Base-by-base conservation (phyloP, 23 tunicate genomes). In the Clavelina lepadiformis region DNA sequence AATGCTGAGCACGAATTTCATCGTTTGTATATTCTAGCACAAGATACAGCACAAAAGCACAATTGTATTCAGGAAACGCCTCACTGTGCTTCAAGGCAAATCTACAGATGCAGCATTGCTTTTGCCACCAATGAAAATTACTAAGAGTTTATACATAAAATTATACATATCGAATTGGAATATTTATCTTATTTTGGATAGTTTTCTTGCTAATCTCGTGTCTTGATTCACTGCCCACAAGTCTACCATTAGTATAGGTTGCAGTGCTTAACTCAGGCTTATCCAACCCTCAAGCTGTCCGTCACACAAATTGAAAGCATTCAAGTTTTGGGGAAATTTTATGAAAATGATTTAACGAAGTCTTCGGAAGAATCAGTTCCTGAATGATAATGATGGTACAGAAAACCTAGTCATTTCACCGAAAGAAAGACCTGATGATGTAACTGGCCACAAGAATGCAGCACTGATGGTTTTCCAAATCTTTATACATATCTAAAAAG, bases 1-100 rank as follows among this genome's bases (percentile, higher is more conserved):
- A 58, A 58, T 26, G 65, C 65, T 38, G 35, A 58, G 36, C 35
- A 58, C 31, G 65, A 58, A 58, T 58, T 58, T 20, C 65, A 58
- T 29, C 65, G 31, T 36, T 20, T 58, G 35, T 58, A 58, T 28
- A 28, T 25, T 25, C 8, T 18, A 15, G 65, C 35, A 29, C 65
- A 58, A 58, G 65, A 58, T 29, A 58, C 65, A 20, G 65, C 65
- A 15, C 13, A 20, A 58, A 58, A 36, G 38, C 13, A 58, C 30
- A 58, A 5, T 58, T 58, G 13, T 7, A 18, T 58, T 25, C n/a
- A n/a, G n/a, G 35, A 38, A 58, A 58, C 35, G n/a, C 65, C 65
- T 7, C 65, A 38, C 35, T 38, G 13, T 58, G 31, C 35, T 28
- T 58, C 65, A 25, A 26, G 65, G 31, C 35, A 7, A 20, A 58